Evolutionary conservation across 2,797 vertebrate genomes (phyloP).

Genomic region (Anolis apletophallus): DNA sequence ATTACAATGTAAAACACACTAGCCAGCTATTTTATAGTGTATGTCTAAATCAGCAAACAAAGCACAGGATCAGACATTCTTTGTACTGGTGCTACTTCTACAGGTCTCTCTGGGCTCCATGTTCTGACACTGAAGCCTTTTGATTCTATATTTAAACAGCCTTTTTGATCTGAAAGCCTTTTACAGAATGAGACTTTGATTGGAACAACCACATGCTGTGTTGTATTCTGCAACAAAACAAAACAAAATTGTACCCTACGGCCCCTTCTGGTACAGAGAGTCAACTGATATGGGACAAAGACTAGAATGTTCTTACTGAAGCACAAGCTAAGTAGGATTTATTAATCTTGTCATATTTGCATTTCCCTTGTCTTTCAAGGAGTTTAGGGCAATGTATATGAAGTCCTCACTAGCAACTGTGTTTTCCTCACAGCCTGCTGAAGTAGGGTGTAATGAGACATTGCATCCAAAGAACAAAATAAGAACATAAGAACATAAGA

Average conservation of each 20-base stretch:
- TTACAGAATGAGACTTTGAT: constrained; percentile 32
- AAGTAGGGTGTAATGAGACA: not conserved
- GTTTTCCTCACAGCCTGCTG: not conserved
- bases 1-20: constrained; percentile 33
- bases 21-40: not conserved
- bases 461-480: not conserved
- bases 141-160: constrained; percentile 28
- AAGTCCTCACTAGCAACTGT: not conserved
- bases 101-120: constrained; percentile 17
- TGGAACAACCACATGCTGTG: constrained; percentile 22
- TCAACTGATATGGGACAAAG: not conserved
- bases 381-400: not conserved
- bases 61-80: constrained; percentile 23
- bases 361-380: not conserved
- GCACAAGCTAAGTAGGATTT: not conserved
- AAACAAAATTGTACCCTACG: not conserved
- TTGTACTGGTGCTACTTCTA: constrained; percentile 23
- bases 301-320: not conserved
- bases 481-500: too few relatives aligned
- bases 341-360: not conserved
- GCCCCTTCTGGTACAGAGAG: constrained; percentile 4
- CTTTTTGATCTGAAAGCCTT: constrained; percentile 17
- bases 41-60: constrained; percentile 34
- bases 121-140: constrained; percentile 30
- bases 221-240: constrained; percentile 13